Base-by-base conservation (phyloP, 2,888 invertebrate genomes). In the Chrysodeixis includens region DNA sequence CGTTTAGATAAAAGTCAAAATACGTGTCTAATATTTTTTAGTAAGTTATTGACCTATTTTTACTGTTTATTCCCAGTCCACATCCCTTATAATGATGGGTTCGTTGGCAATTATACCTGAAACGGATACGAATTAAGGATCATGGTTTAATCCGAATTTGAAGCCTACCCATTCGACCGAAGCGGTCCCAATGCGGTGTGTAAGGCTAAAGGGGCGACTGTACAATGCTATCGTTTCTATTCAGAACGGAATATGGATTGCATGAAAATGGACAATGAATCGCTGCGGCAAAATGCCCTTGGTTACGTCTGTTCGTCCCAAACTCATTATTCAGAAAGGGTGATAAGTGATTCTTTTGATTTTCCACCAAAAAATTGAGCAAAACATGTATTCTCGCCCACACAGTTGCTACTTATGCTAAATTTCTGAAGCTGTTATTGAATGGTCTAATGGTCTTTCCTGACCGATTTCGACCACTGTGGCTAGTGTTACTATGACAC, bases 201-300 rank as follows among this genome's bases (percentile, higher is more conserved):
- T 40, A 40, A 40, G n/a, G 40, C n/a, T 7, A 40, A 40, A 12
- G 14, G 35, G 35, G 4, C 3, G 35, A 35, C n/a, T 40, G 10
- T 40, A 40, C 40, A 40, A 40, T 40, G 40, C n/a, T n/a, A 40
- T 40, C 6, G n/a, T n/a, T 40, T 40, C n/a, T 6, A n/a, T 40
- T 40, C n/a, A 40, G 5, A 40, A 40, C 7, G n/a, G 12, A 40
- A 40, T n/a, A n/a, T n/a, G n/a, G n/a, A 40, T 40, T n/a, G 40
- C n/a, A n/a, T 6, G n/a, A n/a, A n/a, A 40, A 40, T 40, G 40
- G 40, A n/a, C 40, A n/a, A 40, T 40, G 40, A 40, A 40, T 40
- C 40, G n/a, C 40, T 40, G n/a, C n/a, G 5, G 35, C 35, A 40
- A 40, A 40, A 40, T n/a, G 40, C 40, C 40, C 40, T 40, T 40